A percentile compares a stretch with the other conserved stretches of the same genome.
phyloP scores from a whole-genome alignment of 2,888 invertebrate genomes.

The Pristionchus entomophagus region DNA sequence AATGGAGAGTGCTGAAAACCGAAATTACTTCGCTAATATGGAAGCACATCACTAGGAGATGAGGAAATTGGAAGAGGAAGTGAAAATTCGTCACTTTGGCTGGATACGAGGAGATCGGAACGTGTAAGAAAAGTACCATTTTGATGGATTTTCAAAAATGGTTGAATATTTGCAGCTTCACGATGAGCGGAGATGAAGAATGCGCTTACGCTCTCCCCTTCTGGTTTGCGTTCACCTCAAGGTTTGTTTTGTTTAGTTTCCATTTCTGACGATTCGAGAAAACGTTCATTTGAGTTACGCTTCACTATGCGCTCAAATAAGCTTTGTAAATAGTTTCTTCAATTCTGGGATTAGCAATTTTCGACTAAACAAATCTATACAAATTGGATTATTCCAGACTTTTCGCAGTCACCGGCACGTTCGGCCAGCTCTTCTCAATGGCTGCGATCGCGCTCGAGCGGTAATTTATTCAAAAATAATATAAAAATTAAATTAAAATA shows the following conservation, averaged over 20 bases:
- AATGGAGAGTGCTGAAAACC: too few species aligned
- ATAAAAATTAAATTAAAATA: too few species aligned
- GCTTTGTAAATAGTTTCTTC: neutral
- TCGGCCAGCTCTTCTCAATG: constrained; percentile 40
- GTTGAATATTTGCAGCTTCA: neutral
- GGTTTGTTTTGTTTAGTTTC: too few species aligned
- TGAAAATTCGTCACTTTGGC: neutral
- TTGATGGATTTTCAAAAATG: neutral
- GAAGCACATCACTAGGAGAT: too few species aligned
- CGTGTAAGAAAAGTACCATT: too few species aligned
- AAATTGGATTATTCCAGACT: constrained; percentile 7
- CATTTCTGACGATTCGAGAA: too few species aligned
- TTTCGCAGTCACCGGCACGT: constrained; percentile 32
- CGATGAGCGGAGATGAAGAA: neutral
- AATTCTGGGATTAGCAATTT: neutral
- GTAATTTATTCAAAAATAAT: neutral
- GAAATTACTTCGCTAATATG: too few species aligned
- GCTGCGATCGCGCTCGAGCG: constrained; percentile 38
- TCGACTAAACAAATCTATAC: neutral
- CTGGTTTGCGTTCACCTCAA: constrained; percentile 25
- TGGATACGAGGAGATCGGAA: neutral
- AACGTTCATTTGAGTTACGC: too few species aligned
- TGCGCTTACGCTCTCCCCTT: constrained; percentile 44
- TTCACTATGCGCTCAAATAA: too few species aligned
- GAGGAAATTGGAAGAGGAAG: neutral